Conservation (phyloP, 2,888 invertebrate species). For the Nebria salina region DNA sequence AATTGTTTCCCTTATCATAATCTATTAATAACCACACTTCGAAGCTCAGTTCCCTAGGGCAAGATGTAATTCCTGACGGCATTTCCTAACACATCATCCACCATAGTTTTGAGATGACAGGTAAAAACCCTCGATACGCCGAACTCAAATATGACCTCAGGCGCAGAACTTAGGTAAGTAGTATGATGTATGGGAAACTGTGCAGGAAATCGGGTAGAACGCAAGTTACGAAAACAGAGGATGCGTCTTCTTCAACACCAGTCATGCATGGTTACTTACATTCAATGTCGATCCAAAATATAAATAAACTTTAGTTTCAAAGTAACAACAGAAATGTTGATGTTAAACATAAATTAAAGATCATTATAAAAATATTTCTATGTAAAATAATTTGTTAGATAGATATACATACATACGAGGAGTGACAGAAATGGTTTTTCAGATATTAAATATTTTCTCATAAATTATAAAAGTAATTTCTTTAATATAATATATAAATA, state of each 20-base stretch:
- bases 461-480: too few relatives aligned
- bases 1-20: neutral
- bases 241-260: neutral
- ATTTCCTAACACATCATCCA: neutral
- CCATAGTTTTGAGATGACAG: neutral
- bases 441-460: too few relatives aligned
- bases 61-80: neutral
- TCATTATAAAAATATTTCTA: too few relatives aligned
- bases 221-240: conserved; percentile 5
- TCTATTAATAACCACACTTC: neutral
- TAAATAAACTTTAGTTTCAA: too few relatives aligned
- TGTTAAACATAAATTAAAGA: too few relatives aligned
- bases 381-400: too few relatives aligned
- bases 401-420: too few relatives aligned
- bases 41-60: neutral
- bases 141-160: conserved; percentile 4
- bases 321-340: too few relatives aligned
- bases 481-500: neutral
- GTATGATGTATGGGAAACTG: conserved; percentile 2
- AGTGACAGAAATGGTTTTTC: too few relatives aligned
- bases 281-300: too few relatives aligned
- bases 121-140: conserved; percentile 9
- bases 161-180: conserved; percentile 9
- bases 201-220: conserved; percentile 1
- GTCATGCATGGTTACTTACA: neutral